Evolutionary conservation across 2,113 vertebrate species (phyloP), one percentile per base, ranked within the genome.

Genomic region (Xiphophorus maculatus): DNA sequence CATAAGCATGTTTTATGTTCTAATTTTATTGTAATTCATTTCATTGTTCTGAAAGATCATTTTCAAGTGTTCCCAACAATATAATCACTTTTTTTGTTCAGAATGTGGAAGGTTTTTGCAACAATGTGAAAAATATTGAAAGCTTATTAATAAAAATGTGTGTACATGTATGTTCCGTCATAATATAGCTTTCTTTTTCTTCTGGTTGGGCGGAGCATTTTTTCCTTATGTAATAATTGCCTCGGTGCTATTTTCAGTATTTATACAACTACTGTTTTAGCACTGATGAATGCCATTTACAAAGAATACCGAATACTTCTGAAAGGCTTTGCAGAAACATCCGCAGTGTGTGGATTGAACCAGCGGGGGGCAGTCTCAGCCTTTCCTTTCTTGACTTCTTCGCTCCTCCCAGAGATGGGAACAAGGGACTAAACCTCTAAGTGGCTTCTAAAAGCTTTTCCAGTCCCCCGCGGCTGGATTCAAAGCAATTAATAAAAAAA

Each of bases 401-500:
- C 35, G 10, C 44, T 51, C 51, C 22, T n/a, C 6, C 17, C 19
- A 54, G 6, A 54, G 10, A 58, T 22, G n/a, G 44, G 67, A 44
- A n/a, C 0, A 11, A 40, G 14, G 4, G 22, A 29, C 62, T 19
- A 63, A 63, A 63, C 15, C 17, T 30, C 30, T 63, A 15, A 63
- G 17, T 58, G 22, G 51, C 51, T 58, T 14, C 51, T 58, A n/a
- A 58, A 58, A 58, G 22, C 22, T 58, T 58, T 48, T 77, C 29
- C 71, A 64, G 6, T 44, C 69, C 40, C 29, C 29, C 71, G 72
- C 42, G 70, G 48, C 32, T 61, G 32, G 51, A 76, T 67, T 80
- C 66, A 82, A 83, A 69, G 71, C 80, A 79, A 10, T 66, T 33
- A 77, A 69, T 70, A 37, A 63, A 69, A 67, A 69, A 72, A 37